phyloP scores from a whole-genome alignment of 2,113 vertebrate genomes.

The Catharus minimus region DNA sequence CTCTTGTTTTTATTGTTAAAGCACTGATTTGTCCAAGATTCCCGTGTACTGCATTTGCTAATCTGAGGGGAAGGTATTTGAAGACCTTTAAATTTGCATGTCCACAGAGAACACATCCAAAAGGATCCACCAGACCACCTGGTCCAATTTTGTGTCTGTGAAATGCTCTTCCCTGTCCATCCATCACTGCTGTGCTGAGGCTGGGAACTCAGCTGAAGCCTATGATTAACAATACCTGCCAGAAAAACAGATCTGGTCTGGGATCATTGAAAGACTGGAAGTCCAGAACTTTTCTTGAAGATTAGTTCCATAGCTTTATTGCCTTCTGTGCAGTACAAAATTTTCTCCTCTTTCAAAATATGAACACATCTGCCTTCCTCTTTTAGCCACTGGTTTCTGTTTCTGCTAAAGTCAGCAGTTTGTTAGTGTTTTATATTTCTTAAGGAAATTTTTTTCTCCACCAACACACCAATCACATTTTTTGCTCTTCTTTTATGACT shows the following conservation, averaged over 20 bases:
- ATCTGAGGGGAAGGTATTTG: background rate
- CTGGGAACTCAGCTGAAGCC: background rate
- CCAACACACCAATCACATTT: background rate
- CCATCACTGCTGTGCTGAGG: background rate
- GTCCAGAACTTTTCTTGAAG: background rate
- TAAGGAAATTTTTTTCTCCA: background rate
- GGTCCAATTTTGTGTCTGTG: background rate
- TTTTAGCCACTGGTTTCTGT: background rate
- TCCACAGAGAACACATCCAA: background rate
- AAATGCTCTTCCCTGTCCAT: background rate
- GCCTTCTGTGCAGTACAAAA: background rate
- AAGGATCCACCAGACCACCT: background rate
- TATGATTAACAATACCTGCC: background rate
- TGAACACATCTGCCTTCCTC: background rate
- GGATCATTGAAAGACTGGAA: background rate
- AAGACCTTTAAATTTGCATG: background rate
- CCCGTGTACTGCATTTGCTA: background rate
- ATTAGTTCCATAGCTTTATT: background rate
- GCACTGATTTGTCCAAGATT: background rate
- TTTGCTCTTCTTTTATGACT: background rate
- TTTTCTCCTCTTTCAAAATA: background rate
- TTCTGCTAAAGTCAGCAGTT: background rate
- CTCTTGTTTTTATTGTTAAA: conserved; percentile 23
- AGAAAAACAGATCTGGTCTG: background rate
- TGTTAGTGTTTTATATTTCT: background rate